Evolutionary conservation across 2,888 invertebrate species (phyloP).

Genomic region (Sarcophaga caerulescens): DNA sequence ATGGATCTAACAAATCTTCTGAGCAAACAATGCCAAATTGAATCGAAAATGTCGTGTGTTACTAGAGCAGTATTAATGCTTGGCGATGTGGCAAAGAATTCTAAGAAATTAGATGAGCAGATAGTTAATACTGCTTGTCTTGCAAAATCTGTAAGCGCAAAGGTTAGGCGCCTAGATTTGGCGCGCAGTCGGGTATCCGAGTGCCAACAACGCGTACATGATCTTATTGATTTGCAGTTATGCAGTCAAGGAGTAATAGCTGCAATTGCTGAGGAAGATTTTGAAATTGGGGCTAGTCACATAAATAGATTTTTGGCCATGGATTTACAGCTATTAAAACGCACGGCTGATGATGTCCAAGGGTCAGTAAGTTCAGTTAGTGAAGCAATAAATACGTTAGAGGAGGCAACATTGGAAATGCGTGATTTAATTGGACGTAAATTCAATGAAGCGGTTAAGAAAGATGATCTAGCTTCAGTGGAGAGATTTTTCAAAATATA

Average conservation of each 20-base stretch:
- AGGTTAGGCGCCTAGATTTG: slow-evolving; percentile 93
- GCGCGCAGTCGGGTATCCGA: slow-evolving; percentile 95
- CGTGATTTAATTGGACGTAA: slow-evolving; percentile 84
- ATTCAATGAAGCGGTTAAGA: slow-evolving; percentile 95
- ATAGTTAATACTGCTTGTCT: slow-evolving; percentile 93
- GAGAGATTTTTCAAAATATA: slow-evolving; percentile 98
- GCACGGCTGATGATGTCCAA: slow-evolving; percentile 89
- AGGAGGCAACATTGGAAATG: slow-evolving; percentile 88
- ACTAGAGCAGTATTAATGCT: slow-evolving; percentile 91
- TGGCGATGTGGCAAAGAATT: slow-evolving; percentile 86
- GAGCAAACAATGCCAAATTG: slow-evolving; percentile 88
- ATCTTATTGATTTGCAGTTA: slow-evolving; percentile 95
- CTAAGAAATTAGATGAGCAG: slow-evolving; percentile 91
- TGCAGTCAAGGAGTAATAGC: slow-evolving; percentile 98
- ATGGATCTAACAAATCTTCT: slow-evolving; percentile 87
- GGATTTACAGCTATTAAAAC: slow-evolving; percentile 91
- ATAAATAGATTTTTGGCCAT: slow-evolving; percentile 96
- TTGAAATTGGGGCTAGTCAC: slow-evolving; percentile 97
- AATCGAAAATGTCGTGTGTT: slow-evolving; percentile 90
- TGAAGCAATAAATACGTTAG: slow-evolving; percentile 82
- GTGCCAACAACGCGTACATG: slow-evolving; percentile 96
- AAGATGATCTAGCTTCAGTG: slow-evolving; percentile 93
- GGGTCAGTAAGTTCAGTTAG: slow-evolving; percentile 82
- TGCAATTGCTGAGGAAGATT: slow-evolving; percentile 96
- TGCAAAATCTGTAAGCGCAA: slow-evolving; percentile 96